Evolutionary conservation across 2,113 vertebrate genomes (phyloP).

Genomic region (Actenoides lindsayi): DNA sequence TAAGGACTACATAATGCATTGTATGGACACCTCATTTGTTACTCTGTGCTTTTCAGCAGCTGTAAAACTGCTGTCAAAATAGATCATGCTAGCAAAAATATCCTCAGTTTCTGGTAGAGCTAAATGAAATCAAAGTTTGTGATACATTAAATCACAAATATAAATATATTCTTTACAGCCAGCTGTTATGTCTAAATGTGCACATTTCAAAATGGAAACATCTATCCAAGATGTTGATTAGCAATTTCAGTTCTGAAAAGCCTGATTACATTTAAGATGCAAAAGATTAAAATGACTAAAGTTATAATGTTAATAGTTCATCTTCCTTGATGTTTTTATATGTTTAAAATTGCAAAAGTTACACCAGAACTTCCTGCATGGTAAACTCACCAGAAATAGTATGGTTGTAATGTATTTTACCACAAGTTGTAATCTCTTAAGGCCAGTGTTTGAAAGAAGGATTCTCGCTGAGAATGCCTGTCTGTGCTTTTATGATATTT

Average conservation of each 20-base stretch:
- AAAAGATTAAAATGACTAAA: conserved; percentile 78
- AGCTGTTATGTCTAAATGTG: conserved; percentile 74
- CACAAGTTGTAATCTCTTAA: not conserved
- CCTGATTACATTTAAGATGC: conserved; percentile 76
- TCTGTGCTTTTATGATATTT: conserved; percentile 30
- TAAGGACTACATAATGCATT: conserved; percentile 48
- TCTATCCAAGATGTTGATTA: conserved; percentile 76
- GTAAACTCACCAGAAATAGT: conserved; percentile 24
- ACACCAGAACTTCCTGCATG: conserved; percentile 1
- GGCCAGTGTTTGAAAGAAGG: not conserved
- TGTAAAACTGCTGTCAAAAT: conserved; percentile 65
- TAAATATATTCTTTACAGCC: conserved; percentile 79
- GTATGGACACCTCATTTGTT: conserved; percentile 59
- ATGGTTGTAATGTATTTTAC: not conserved
- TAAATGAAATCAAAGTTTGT: conserved; percentile 76
- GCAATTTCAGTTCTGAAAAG: conserved; percentile 77
- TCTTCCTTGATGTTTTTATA: conserved; percentile 74
- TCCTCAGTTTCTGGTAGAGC: conserved; percentile 61
- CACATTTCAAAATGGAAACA: conserved; percentile 72
- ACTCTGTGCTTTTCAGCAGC: conserved; percentile 37
- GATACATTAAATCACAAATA: conserved; percentile 79
- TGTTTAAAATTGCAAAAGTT: conserved; percentile 62
- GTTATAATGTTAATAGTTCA: conserved; percentile 76
- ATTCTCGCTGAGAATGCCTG: not conserved
- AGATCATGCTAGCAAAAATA: conserved; percentile 60